Evolutionary conservation across 2,113 vertebrate species (phyloP).

Genomic region (Zosterops japonicus): DNA sequence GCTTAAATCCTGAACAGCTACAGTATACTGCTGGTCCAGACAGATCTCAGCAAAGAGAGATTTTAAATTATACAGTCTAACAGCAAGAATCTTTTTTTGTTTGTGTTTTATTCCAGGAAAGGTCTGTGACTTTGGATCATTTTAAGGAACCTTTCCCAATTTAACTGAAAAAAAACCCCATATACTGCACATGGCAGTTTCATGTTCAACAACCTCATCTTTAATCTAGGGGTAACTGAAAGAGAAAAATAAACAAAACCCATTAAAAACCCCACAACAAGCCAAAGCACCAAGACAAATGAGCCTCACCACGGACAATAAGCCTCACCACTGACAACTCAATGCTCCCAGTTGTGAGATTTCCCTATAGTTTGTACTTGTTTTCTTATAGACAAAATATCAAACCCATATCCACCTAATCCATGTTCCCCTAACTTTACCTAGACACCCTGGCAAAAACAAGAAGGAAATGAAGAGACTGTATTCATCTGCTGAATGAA

Average conservation of each 20-base stretch:
- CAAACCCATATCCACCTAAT: not conserved
- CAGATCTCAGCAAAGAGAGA: not conserved
- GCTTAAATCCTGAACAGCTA: not conserved
- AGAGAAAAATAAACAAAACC: not conserved
- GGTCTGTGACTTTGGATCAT: not conserved
- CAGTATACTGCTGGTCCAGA: not conserved
- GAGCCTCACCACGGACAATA: not conserved
- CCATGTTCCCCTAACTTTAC: not conserved
- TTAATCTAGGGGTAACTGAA: not conserved
- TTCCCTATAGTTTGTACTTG: not conserved
- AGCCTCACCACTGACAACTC: not conserved
- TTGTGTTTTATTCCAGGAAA: not conserved
- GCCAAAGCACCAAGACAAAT: not conserved
- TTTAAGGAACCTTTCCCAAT: not conserved
- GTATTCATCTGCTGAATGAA: not conserved
- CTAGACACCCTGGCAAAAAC: not conserved
- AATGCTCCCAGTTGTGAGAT: not conserved
- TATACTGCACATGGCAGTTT: not conserved
- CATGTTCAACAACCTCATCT: not conserved
- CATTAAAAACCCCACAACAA: not conserved
- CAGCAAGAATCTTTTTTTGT: not conserved
- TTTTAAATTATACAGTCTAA: not conserved
- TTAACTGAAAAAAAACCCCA: not conserved
- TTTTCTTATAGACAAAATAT: not conserved
- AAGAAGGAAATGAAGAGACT: not conserved